Evolutionary conservation across 1,140 invertebrate genomes (phyloP).

Genomic region (Drosophila melanica): DNA sequence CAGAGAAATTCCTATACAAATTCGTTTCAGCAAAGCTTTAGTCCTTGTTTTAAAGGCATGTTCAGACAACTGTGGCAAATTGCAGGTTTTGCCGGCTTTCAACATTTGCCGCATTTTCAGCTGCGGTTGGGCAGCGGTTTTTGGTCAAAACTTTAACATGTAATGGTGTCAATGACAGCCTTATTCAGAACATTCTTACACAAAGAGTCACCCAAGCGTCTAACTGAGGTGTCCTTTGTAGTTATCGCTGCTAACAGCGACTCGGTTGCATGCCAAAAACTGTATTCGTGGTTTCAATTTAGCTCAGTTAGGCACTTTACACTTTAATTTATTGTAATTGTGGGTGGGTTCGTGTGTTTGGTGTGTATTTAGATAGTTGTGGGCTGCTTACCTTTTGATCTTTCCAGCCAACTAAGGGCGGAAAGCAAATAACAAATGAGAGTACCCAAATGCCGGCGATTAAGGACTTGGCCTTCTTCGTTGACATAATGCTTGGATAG

Average conservation of each 20-base stretch:
- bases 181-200: conserved; percentile 25
- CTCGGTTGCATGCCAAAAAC: conserved; percentile 35
- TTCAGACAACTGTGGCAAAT: conserved; percentile 62
- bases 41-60: conserved; percentile 53
- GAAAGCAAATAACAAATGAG: conserved; percentile 98
- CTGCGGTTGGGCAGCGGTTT: conserved; percentile 43
- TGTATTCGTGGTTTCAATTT: conserved; percentile 27
- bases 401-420: conserved; percentile 97
- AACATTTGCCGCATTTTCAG: conserved; percentile 21
- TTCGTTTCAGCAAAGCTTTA: background rate
- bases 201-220: conserved; percentile 14
- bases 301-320: conserved; percentile 18
- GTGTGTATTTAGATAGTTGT: conserved; percentile 7
- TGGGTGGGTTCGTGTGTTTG: background rate
- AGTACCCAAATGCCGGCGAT: conserved; percentile 96
- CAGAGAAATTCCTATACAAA: background rate
- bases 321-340: conserved; percentile 33
- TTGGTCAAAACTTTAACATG: conserved; percentile 47
- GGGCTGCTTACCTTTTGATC: conserved; percentile 88
- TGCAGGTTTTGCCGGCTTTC: conserved; percentile 42
- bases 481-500: conserved; percentile 97
- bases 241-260: conserved; percentile 1
- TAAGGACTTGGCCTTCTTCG: conserved; percentile 92
- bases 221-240: conserved; percentile 16
- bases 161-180: conserved; percentile 75